Base-by-base conservation (phyloP, 2,113 vertebrate genomes). In the Amblyornis subalaris region DNA sequence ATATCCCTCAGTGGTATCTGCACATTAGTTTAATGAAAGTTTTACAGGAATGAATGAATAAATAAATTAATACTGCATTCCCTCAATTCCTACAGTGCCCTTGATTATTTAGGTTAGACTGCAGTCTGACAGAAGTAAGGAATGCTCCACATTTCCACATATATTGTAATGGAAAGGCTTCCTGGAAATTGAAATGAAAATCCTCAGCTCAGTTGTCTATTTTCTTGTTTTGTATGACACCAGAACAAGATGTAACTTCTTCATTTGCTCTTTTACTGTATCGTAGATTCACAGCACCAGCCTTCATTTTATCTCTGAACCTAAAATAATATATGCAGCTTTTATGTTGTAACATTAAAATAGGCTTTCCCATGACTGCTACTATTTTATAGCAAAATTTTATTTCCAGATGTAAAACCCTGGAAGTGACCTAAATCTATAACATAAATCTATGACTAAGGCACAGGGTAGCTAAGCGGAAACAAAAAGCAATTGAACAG, bases 321-420 rank as follows among this genome's bases (percentile, higher is more conserved):
- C 77, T 80, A 84, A 89, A 90, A 94, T 90, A 95, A 95, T 89
- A 88, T 42, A 87, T 83, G 74, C 79, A 88, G 62, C 24, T 90
- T 94, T 95, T 93, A 92, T 90, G 54, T 45, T 87, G 38, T 72
- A 60, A 80, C 72, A 88, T 92, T 90, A 95, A 93, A 95, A 94
- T 65, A 94, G 61, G 62, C 53, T 95, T 94, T 90, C 79, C 70
- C 86, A 47, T 64, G 77, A 80, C 72, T 95, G 84, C 38, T 92
- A 38, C 60, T 73, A 35, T 48, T 92, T 94, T 90, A 92, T 40
- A 85, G 69, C 66, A 90, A 57, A 72, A 79, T 83, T 95, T 94
- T 94, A 90, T 97, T 95, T 92, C 83, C 45, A 82, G 58, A 80
- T 75, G 33, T 95, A 96, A 91, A 94, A 81, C 12, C 66, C 44